These are phyloP conservation scores for Marmota flaviventris DNA, from an alignment of 2,113 vertebrate genomes.

Conservation along the genomic window DNA sequence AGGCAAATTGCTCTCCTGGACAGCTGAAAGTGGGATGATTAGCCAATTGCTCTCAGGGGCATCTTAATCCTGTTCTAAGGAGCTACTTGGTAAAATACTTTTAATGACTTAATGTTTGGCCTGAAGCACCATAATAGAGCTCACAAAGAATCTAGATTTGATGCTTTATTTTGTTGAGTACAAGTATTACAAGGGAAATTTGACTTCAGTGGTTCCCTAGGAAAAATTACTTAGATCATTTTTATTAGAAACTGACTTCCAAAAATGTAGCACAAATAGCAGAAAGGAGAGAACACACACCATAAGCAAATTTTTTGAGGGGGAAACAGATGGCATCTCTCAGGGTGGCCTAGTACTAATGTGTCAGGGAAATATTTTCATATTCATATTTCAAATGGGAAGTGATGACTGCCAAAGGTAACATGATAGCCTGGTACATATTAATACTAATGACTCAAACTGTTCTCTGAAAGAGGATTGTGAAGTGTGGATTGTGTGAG, in stretches of 20 bases:
- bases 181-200: not conserved
- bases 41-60: not conserved
- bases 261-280: constrained; percentile 32
- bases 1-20: not conserved
- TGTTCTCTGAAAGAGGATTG: constrained; percentile 38
- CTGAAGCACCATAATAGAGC: not conserved
- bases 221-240: constrained; percentile 11
- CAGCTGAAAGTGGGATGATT: constrained; percentile 18
- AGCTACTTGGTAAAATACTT: not conserved
- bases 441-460: constrained; percentile 21
- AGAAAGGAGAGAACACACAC: not conserved
- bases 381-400: constrained; percentile 49
- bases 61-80: not conserved
- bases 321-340: constrained; percentile 45
- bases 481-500: not conserved
- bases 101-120: constrained; percentile 21
- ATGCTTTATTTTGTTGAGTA: constrained; percentile 24
- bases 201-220: not conserved
- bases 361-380: constrained; percentile 50
- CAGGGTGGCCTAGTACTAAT: constrained; percentile 40
- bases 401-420: constrained; percentile 25
- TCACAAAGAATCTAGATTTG: not conserved
- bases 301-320: not conserved
- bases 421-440: constrained; percentile 17
- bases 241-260: constrained; percentile 46